Base-by-base conservation (phyloP, 2,888 invertebrate species). In the Sinohyriopsis cumingii region DNA sequence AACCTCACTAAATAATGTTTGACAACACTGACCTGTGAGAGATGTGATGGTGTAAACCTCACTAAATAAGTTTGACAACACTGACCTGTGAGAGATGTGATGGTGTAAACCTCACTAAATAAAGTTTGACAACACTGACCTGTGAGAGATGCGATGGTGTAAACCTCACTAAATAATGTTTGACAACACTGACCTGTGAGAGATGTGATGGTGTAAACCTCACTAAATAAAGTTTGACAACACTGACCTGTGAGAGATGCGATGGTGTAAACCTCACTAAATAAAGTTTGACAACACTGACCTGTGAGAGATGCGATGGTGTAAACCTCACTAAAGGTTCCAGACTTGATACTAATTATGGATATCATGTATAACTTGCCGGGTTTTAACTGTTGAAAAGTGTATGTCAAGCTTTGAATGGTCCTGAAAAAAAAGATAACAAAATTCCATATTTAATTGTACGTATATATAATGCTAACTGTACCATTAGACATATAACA, bases 341-440 rank as follows among this genome's bases (percentile, higher is more conserved):
- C 69, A 45, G 63, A 59, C 19, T 69, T 68, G 12, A 78, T 72
- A 1, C 83, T 84, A 9, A 72, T 71, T 28, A 85, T 80, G 63
- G 83, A 79, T 53, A 85, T 70, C n/a, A 73, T 79, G 70, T 84
- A 84, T 60, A 77, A 64, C 45, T 71, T 67, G 7, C 85, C 85
- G n/a, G 85, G 79, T 22, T 68, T 71, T 67, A 85, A 73, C 9
- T 69, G 72, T 1, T 70, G 65, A 66, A 85, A 82, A 55, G 75
- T 81, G 71, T 79, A 71, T 19, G 54, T 45, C 54, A 64, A 57
- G 19, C 61, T 61, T 60, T 63, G 54, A 6, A 67, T 33, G 53
- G 59, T 63, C 28, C 75, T 76, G 66, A 24, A 69, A 75, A 9
- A 59, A 67, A 20, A 56, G n/a, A 65, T 22, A 55, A 56, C 53